Conservation (phyloP, 2,888 invertebrate genomes). For the Agrilus cyanescens region DNA sequence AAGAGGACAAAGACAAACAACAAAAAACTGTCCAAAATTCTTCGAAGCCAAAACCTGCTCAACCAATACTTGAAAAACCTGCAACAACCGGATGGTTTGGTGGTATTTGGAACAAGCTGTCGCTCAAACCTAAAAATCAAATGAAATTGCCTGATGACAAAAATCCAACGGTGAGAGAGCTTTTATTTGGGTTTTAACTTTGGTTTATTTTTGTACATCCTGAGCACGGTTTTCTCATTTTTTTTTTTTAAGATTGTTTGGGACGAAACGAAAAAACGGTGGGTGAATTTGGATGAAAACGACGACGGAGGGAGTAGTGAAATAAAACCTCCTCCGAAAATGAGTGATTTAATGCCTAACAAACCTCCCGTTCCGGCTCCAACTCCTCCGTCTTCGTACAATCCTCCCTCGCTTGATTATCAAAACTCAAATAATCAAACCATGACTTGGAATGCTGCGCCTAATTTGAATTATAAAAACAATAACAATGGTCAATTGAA, state of each 20-base stretch:
- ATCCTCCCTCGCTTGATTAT: background rate
- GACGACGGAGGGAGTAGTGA: slow-evolving; percentile 41
- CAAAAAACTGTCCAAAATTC: slow-evolving; percentile 2
- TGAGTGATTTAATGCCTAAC: slow-evolving; percentile 41
- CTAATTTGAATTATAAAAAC: background rate
- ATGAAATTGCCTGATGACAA: slow-evolving; percentile 94
- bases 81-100: slow-evolving; percentile 64
- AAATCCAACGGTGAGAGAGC: slow-evolving; percentile 77
- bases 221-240: slow-evolving; percentile 1
- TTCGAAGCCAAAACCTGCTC: slow-evolving; percentile 12
- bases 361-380: slow-evolving; percentile 6
- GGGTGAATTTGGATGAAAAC: slow-evolving; percentile 73
- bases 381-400: slow-evolving; percentile 4
- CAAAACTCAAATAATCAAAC: no score
- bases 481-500: background rate
- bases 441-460: background rate
- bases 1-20: slow-evolving; percentile 13
- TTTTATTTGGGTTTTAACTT: slow-evolving; percentile 14
- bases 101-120: slow-evolving; percentile 72
- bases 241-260: slow-evolving; percentile 65
- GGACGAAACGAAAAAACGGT: slow-evolving; percentile 77
- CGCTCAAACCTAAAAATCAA: slow-evolving; percentile 79
- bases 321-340: slow-evolving; percentile 59
- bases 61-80: slow-evolving; percentile 14
- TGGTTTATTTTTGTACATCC: slow-evolving; percentile 1